Conservation (phyloP, 2,113 vertebrate genomes). For the Clarias macrocephalus region DNA sequence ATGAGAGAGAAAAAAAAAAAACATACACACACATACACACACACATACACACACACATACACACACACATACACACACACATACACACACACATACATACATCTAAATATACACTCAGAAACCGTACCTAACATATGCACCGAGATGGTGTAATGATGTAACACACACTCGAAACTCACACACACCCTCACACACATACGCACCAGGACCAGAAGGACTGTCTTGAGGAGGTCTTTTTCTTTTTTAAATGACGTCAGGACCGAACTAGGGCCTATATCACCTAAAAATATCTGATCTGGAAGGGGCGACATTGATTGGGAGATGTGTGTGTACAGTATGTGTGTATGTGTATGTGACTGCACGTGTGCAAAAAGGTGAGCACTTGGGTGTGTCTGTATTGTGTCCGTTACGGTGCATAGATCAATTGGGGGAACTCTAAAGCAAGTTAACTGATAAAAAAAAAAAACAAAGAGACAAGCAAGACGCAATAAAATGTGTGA, state of each 20-base stretch:
- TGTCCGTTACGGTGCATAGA: not conserved
- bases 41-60: not conserved
- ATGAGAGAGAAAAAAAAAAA: not conserved
- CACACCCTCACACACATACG: slow-evolving; percentile 9
- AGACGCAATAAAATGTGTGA: not conserved
- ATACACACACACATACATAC: not conserved
- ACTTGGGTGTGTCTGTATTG: not conserved
- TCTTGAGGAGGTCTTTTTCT: slow-evolving; percentile 33
- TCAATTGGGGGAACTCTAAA: not conserved
- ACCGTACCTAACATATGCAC: not conserved
- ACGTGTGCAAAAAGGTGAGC: not conserved
- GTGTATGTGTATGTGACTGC: not conserved
- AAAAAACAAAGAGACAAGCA: not conserved
- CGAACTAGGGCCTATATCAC: not conserved
- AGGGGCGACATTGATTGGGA: not conserved
- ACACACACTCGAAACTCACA: not conserved
- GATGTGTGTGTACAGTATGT: not conserved
- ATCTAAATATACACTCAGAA: not conserved
- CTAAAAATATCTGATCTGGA: not conserved
- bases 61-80: not conserved
- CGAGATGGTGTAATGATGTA: not conserved
- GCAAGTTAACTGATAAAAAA: not conserved
- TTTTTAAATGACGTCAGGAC: slow-evolving; percentile 32
- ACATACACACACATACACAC: not conserved
- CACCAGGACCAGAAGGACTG: slow-evolving; percentile 36